Conservation (phyloP, 2,797 vertebrate species). For the Aselliscus stoliczkanus region DNA sequence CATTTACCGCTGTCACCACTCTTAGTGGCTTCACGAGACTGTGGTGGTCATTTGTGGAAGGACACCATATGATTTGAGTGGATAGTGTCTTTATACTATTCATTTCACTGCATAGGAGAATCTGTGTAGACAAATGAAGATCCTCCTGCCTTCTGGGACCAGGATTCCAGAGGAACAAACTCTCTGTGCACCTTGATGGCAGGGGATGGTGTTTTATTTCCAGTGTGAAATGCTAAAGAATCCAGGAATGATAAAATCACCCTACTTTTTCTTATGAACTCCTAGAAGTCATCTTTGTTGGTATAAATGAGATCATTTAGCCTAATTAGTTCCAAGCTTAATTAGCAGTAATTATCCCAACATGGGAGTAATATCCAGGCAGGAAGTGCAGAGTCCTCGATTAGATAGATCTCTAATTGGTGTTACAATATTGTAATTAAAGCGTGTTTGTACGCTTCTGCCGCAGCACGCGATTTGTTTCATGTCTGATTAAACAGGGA, state of each 20-base stretch:
- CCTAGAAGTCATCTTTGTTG: conserved; percentile 87
- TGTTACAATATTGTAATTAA: conserved; percentile 93
- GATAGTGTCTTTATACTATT: background rate
- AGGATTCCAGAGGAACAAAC: conserved; percentile 30
- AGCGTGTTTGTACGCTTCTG: conserved; percentile 90
- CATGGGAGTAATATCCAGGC: conserved; percentile 93
- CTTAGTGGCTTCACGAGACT: background rate
- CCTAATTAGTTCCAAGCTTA: conserved; percentile 94
- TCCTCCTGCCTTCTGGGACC: conserved; percentile 16
- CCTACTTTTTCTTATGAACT: conserved; percentile 80
- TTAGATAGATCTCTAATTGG: conserved; percentile 90
- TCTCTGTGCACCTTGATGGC: background rate
- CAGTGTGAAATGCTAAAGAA: conserved; percentile 70
- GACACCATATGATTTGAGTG: background rate
- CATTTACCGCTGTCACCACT: background rate
- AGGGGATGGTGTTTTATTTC: conserved; percentile 49
- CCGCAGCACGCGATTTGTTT: conserved; percentile 85
- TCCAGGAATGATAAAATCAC: conserved; percentile 80
- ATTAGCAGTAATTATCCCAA: conserved; percentile 98
- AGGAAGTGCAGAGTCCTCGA: conserved; percentile 89
- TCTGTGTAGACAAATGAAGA: conserved; percentile 32
- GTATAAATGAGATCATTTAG: conserved; percentile 94
- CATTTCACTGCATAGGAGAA: background rate
- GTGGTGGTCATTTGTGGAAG: background rate
- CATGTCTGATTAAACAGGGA: conserved; percentile 88